Evolutionary conservation across 1,140 invertebrate species (phyloP).

Genomic region (Armadillidium nasatum): DNA sequence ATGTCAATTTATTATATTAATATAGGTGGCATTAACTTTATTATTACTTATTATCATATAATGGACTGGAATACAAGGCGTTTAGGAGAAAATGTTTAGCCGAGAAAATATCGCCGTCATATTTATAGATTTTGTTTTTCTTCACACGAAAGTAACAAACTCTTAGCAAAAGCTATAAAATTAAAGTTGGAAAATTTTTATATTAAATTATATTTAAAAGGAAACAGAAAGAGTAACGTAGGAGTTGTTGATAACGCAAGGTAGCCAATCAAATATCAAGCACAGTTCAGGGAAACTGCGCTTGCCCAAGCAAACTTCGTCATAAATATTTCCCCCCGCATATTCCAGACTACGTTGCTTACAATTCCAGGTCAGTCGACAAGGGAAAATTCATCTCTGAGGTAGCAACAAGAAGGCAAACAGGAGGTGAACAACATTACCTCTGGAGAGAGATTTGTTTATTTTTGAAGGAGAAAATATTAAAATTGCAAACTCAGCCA

Average conservation of each 20-base stretch:
- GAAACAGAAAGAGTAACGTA: background rate
- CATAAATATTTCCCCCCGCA: background rate
- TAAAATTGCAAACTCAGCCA: background rate
- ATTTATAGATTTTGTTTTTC: conserved; percentile 29
- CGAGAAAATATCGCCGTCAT: conserved; percentile 38
- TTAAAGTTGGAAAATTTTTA: background rate
- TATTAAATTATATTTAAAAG: background rate
- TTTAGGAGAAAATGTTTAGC: background rate
- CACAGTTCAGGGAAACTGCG: background rate
- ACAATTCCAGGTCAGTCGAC: too few relatives aligned
- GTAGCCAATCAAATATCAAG: background rate
- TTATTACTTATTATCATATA: too few relatives aligned
- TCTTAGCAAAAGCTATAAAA: conserved; percentile 25
- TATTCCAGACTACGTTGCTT: too few relatives aligned
- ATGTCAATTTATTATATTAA: too few relatives aligned
- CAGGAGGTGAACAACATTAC: background rate
- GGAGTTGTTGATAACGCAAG: background rate
- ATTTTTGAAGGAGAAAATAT: background rate
- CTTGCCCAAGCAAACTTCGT: background rate
- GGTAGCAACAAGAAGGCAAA: too few relatives aligned
- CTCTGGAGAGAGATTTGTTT: background rate
- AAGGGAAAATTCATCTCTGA: too few relatives aligned
- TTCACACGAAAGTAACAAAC: conserved; percentile 29
- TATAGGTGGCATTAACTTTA: too few relatives aligned
- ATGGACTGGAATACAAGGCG: too few relatives aligned